A percentile compares a stretch with the other conserved stretches of the same genome.
These are phyloP conservation scores for Athetis lepigone DNA, from an alignment of 2,888 invertebrate species.

Conservation along the genomic window DNA sequence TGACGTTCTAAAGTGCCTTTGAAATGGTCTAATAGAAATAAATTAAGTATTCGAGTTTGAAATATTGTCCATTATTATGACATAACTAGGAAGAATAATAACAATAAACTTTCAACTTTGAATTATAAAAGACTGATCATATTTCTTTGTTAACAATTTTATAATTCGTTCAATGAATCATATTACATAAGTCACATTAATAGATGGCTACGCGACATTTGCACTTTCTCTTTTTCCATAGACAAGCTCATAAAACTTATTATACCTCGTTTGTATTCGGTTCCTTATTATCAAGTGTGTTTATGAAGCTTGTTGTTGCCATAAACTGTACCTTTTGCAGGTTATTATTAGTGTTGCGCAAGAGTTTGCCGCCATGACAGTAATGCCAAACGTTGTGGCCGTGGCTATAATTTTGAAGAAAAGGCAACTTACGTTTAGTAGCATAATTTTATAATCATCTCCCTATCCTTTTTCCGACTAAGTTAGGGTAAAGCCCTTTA, in stretches of 20 bases:
- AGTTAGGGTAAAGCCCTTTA: too few species aligned
- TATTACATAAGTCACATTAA: conserved; percentile 36
- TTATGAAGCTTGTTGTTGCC: conserved; percentile 35
- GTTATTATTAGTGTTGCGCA: conserved; percentile 29
- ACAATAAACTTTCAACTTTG: conserved; percentile 27
- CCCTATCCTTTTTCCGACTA: too few species aligned
- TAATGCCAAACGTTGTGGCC: not conserved
- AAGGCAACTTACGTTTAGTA: too few species aligned
- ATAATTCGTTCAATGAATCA: conserved; percentile 15
- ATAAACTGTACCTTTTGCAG: conserved; percentile 18
- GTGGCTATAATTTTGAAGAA: not conserved
- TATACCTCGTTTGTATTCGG: conserved; percentile 43
- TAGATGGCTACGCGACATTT: conserved; percentile 28
- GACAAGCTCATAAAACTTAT: conserved; percentile 41
- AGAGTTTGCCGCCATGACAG: conserved; percentile 21
- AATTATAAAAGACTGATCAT: conserved; percentile 7
- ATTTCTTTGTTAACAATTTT: conserved; percentile 18
- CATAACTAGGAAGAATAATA: conserved; percentile 4
- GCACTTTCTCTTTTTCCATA: conserved; percentile 59
- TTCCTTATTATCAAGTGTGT: conserved; percentile 23
- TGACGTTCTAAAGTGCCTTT: too few species aligned
- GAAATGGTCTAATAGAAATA: too few species aligned
- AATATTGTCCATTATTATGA: not conserved
- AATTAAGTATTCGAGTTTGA: too few species aligned
- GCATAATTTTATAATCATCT: too few species aligned